Conservation (phyloP, 64 coral and sea anemone genomes). For the Catalaphyllia jardinei region DNA sequence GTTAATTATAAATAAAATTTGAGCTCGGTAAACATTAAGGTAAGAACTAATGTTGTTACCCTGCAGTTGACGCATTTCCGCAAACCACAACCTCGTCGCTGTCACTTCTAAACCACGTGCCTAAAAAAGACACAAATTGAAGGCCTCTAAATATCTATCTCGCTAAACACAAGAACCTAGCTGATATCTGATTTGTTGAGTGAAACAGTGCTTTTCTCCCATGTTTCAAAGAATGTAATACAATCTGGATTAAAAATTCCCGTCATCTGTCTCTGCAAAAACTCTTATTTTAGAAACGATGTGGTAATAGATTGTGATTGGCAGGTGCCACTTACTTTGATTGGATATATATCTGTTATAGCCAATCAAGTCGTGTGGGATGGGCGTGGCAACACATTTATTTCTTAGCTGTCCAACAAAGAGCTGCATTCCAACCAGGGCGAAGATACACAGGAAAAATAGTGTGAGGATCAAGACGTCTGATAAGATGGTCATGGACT, state of each 20-base stretch:
- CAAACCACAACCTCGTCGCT: constrained; percentile 47
- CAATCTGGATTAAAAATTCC: too few species aligned
- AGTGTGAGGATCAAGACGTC: constrained; percentile 83
- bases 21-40: not conserved
- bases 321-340: constrained; percentile 51
- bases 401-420: constrained; percentile 90
- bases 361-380: constrained; percentile 5
- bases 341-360: constrained; percentile 62
- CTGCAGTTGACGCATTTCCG: constrained; percentile 74
- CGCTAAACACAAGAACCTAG: too few species aligned
- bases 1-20: not conserved
- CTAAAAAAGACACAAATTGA: not conserved
- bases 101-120: constrained; percentile 45
- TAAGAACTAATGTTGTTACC: constrained; percentile 39
- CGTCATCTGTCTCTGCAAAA: too few species aligned
- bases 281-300: too few species aligned
- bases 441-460: constrained; percentile 95
- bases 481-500: constrained; percentile 92
- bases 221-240: too few species aligned
- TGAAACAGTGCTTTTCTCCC: too few species aligned
- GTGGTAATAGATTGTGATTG: not conserved
- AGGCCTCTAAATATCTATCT: not conserved
- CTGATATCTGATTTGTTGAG: too few species aligned
- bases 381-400: constrained; percentile 64
- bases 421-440: constrained; percentile 94